Conservation (phyloP, 2,888 invertebrate genomes). For the Ametastegia equiseti region DNA sequence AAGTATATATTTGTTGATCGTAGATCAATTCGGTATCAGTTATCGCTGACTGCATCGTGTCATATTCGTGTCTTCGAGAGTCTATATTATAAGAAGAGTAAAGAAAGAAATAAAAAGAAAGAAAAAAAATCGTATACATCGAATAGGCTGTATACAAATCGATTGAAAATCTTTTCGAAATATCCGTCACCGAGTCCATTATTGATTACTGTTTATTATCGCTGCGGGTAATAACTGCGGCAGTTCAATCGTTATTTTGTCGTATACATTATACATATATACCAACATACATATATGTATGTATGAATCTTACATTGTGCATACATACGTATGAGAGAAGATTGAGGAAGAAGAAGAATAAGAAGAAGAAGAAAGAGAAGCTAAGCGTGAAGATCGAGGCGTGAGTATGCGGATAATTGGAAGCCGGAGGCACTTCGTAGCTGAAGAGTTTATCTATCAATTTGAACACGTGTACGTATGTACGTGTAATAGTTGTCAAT, state of each 20-base stretch:
- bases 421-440: constrained; percentile 49
- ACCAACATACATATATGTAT: not conserved
- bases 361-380: not conserved
- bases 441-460: constrained; percentile 24
- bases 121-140: not conserved
- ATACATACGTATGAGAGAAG: not conserved
- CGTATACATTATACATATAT: not conserved
- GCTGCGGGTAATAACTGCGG: constrained; percentile 8
- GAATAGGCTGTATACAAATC: not conserved
- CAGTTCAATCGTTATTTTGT: not conserved
- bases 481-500: not conserved
- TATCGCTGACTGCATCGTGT: not conserved
- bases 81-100: not conserved
- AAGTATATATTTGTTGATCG: not conserved
- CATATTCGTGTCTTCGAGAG: not conserved
- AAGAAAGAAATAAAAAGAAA: not conserved
- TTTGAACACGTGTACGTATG: not conserved
- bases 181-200: not conserved
- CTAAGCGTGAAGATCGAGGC: not conserved
- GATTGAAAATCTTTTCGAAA: constrained; percentile 15
- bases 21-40: not conserved
- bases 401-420: constrained; percentile 38
- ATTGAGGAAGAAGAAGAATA: not conserved
- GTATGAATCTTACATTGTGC: not conserved
- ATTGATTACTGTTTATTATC: constrained; percentile 28